phyloP scores from a whole-genome alignment of 2,888 invertebrate genomes.

The Abrostola triplasia region DNA sequence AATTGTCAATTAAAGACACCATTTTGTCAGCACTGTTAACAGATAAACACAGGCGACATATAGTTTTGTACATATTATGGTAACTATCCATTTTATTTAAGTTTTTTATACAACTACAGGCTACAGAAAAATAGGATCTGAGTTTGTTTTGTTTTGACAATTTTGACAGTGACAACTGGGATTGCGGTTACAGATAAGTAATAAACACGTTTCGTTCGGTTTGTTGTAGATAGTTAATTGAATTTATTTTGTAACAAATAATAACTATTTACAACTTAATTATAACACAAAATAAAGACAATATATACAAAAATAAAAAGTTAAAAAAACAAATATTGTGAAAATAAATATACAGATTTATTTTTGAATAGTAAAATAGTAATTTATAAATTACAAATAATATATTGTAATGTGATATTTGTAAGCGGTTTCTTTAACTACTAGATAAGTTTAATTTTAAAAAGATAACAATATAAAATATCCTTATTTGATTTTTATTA shows the following conservation, averaged over 20 bases:
- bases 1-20: constrained; percentile 70
- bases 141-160: constrained; percentile 19
- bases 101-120: not conserved
- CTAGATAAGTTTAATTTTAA: too few relatives aligned
- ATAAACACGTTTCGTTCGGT: constrained; percentile 30
- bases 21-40: constrained; percentile 63
- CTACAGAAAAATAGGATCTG: not conserved
- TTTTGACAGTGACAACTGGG: constrained; percentile 18
- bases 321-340: too few relatives aligned
- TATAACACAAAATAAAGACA: too few relatives aligned
- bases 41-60: constrained; percentile 78
- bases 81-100: constrained; percentile 63
- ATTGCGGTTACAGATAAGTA: constrained; percentile 1
- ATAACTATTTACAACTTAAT: too few relatives aligned
- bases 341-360: too few relatives aligned
- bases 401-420: too few relatives aligned
- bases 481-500: too few relatives aligned
- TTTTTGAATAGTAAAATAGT: too few relatives aligned
- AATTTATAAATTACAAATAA: too few relatives aligned
- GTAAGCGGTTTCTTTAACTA: too few relatives aligned
- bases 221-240: not conserved
- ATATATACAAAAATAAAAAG: too few relatives aligned
- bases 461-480: too few relatives aligned
- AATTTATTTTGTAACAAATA: not conserved
- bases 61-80: constrained; percentile 66